Conservation (phyloP, 2,113 vertebrate species). For the Thamnaconus septentrionalis region DNA sequence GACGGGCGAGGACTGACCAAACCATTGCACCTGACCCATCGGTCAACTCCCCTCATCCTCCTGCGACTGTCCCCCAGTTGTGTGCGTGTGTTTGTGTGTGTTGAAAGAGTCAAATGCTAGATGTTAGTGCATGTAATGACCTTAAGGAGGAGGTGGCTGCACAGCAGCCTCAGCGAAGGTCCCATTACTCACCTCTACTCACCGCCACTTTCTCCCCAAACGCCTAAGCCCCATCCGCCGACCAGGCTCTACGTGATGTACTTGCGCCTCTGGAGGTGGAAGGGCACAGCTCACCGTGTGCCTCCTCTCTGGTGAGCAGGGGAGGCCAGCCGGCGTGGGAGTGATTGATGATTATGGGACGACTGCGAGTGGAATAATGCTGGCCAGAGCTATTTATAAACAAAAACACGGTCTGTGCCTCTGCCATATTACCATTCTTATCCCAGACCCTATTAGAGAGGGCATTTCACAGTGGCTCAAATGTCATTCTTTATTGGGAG, state of each 20-base stretch:
- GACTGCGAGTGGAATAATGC: constrained; percentile 74
- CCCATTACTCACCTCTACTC: constrained; percentile 52
- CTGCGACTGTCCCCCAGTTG: constrained; percentile 23
- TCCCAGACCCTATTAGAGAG: constrained; percentile 59
- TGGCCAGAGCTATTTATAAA: constrained; percentile 79
- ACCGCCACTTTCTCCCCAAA: not conserved
- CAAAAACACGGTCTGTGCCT: constrained; percentile 68
- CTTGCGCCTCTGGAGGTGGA: constrained; percentile 58
- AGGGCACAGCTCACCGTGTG: constrained; percentile 52
- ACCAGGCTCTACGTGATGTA: constrained; percentile 53
- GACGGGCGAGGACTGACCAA: constrained; percentile 41
- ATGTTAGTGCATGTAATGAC: constrained; percentile 44
- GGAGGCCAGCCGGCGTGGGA: constrained; percentile 36
- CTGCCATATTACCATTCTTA: constrained; percentile 67
- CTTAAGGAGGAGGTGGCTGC: constrained; percentile 28
- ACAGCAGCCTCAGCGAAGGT: constrained; percentile 21
- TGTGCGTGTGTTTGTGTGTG: not conserved
- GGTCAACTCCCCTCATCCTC: constrained; percentile 25
- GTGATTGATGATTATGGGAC: constrained; percentile 80
- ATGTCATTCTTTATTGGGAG: constrained; percentile 54
- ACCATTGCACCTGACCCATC: constrained; percentile 37
- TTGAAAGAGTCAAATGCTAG: constrained; percentile 28
- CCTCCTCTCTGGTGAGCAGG: constrained; percentile 57
- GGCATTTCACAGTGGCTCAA: constrained; percentile 46
- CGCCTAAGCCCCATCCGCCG: constrained; percentile 41